Evolutionary conservation across 2,888 invertebrate species (phyloP), one percentile per base, ranked within the genome.

Genomic region (Drosophila eohydei): DNA sequence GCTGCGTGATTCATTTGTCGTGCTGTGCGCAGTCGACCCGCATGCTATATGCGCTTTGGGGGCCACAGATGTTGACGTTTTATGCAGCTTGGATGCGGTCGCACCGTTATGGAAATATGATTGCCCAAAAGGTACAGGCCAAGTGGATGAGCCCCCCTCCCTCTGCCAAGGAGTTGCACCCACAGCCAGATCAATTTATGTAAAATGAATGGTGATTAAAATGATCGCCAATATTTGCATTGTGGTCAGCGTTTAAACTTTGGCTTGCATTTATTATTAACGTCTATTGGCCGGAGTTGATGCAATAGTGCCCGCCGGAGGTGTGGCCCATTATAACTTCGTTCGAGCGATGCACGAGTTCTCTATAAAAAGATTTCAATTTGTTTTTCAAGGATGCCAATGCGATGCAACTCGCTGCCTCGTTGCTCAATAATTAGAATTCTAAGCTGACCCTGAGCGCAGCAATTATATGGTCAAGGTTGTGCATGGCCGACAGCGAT

Each of bases 1-100:
- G 60, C 85, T 65, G 79, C 86, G 74, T 89, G 87, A 89, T 85
- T 87, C 90, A 86, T 88, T 89, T 86, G 83, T 87, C 90, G 87
- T 89, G 87, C 78, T 81, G 81, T 58, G 81, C 71, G 54, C 48
- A 54, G 48, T 67, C 59, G 64, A 74, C 57, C 60, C 67, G 67
- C 60, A 66, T 73, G 66, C 63, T 67, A 48, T 74, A 43, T 71
- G 50, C 32, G 38, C 21, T 69, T 43, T 63, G 55, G 40, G 46
- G 50, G 68, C 66, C 54, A 40, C 56, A 57, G 54, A 50, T 60
- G 26, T 48, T 76, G 61, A 66, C 21, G 51, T 68, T 66, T 59
- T 12, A 36, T 36, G 34, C 21, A 30, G 40, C 61, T 52, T 30
- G 32, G 56, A 30, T 73, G 60, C 16, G 41, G 43, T 41, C 44